Percentiles rank a stretch among this genome's conserved stretches.
These are phyloP conservation scores for Macrochelys suwanniensis DNA, from an alignment of 2,797 vertebrate species.

Conservation along the genomic window DNA sequence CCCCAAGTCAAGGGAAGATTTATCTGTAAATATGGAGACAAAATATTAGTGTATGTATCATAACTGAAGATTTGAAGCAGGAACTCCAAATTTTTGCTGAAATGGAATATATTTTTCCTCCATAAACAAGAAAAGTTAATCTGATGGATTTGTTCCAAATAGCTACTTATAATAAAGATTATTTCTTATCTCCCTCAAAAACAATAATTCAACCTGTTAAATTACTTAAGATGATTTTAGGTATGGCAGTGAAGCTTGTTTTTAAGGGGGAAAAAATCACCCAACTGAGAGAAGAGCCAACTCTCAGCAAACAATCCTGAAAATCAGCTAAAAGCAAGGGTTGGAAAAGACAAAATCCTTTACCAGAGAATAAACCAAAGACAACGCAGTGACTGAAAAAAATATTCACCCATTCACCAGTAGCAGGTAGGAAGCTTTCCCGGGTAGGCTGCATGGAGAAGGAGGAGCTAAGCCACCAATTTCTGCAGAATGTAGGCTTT, in stretches of 20 bases:
- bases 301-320: neutral
- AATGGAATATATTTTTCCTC: neutral
- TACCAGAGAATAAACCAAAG: neutral
- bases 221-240: neutral
- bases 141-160: neutral
- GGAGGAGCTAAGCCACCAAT: neutral
- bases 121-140: neutral
- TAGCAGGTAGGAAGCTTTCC: neutral
- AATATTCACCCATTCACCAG: neutral
- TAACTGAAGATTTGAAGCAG: neutral
- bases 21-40: neutral
- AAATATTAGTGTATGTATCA: neutral
- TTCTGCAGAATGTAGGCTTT: neutral
- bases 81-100: neutral
- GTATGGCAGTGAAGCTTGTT: neutral
- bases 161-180: neutral
- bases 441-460: neutral
- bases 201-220: neutral
- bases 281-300: neutral
- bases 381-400: neutral
- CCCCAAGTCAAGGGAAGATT: neutral
- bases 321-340: neutral
- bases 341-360: neutral
- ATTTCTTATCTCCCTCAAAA: neutral
- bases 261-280: neutral